phyloP scores from a whole-genome alignment of 2,888 invertebrate genomes.

The Lasioglossum morio region DNA sequence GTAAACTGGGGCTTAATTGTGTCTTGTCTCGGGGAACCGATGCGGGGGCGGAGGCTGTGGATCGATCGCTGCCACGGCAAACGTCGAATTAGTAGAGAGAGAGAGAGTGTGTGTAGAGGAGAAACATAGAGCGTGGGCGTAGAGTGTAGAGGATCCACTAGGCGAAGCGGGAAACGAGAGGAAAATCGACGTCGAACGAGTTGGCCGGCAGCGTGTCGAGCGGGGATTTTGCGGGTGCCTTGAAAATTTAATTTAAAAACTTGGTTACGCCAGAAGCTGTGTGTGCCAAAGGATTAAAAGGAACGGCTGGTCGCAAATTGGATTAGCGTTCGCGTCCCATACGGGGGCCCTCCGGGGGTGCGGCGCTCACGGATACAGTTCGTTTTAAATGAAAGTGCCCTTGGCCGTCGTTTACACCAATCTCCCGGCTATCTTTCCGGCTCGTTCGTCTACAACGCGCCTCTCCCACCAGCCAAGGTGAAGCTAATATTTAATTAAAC shows the following conservation, averaged over 20 bases:
- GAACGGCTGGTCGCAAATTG: slow-evolving; percentile 75
- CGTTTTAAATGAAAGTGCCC: slow-evolving; percentile 75
- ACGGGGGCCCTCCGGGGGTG: slow-evolving; percentile 20
- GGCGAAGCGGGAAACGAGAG: slow-evolving; percentile 29
- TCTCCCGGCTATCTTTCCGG: slow-evolving; percentile 36
- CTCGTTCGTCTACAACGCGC: slow-evolving; percentile 21
- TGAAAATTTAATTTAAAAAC: slow-evolving; percentile 74
- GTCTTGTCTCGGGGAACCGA: slow-evolving; percentile 42
- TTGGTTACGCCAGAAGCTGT: slow-evolving; percentile 54
- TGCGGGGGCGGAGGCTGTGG: slow-evolving; percentile 20
- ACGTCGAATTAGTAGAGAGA: slow-evolving; percentile 15
- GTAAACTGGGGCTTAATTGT: slow-evolving; percentile 57
- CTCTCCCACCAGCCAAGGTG: slow-evolving; percentile 44
- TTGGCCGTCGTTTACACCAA: slow-evolving; percentile 67
- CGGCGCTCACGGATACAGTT: slow-evolving; percentile 49
- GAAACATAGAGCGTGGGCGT: not conserved
- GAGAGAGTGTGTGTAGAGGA: not conserved
- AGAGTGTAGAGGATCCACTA: not conserved
- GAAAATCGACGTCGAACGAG: slow-evolving; percentile 21
- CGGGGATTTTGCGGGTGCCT: slow-evolving; percentile 63
- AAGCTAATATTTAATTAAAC: slow-evolving; percentile 72
- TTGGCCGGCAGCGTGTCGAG: slow-evolving; percentile 15
- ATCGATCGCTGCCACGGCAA: slow-evolving; percentile 37
- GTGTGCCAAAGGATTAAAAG: slow-evolving; percentile 74
- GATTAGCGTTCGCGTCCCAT: slow-evolving; percentile 70